Evolutionary conservation across 2,797 vertebrate genomes (phyloP).

Genomic region (Arnoldichthys spilopterus): DNA sequence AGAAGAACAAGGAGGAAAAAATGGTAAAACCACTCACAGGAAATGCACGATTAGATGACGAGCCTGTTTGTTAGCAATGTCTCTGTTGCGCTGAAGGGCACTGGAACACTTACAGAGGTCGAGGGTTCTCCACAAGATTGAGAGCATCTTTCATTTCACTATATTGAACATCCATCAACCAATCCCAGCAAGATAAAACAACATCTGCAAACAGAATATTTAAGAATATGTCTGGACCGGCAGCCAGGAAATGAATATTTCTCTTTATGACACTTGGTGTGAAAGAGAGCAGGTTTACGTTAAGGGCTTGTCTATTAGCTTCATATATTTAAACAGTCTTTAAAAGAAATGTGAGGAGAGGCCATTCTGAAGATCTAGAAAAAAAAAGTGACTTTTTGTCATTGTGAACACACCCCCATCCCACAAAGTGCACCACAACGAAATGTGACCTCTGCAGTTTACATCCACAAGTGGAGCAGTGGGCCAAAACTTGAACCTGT

Average conservation of each 20-base stretch:
- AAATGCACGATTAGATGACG: constrained; percentile 27
- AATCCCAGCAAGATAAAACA: background rate
- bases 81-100: constrained; percentile 19
- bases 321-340: background rate
- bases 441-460: too few relatives aligned
- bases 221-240: background rate
- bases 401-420: too few relatives aligned
- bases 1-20: constrained; percentile 22
- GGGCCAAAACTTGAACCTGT: too few relatives aligned
- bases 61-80: constrained; percentile 2
- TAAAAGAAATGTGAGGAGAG: background rate
- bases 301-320: background rate
- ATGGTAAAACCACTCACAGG: constrained; percentile 24
- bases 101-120: constrained; percentile 17
- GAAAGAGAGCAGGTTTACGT: background rate
- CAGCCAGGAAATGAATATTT: background rate
- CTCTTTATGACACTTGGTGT: background rate
- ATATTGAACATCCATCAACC: constrained; percentile 9
- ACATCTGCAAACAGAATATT: background rate
- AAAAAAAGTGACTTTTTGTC: too few relatives aligned
- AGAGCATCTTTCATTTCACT: constrained; percentile 11
- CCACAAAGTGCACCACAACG: too few relatives aligned
- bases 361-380: too few relatives aligned
- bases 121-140: background rate
- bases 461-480: too few relatives aligned